Conservation (phyloP, 2,113 vertebrate genomes). For the Leptodactylus fuscus region DNA sequence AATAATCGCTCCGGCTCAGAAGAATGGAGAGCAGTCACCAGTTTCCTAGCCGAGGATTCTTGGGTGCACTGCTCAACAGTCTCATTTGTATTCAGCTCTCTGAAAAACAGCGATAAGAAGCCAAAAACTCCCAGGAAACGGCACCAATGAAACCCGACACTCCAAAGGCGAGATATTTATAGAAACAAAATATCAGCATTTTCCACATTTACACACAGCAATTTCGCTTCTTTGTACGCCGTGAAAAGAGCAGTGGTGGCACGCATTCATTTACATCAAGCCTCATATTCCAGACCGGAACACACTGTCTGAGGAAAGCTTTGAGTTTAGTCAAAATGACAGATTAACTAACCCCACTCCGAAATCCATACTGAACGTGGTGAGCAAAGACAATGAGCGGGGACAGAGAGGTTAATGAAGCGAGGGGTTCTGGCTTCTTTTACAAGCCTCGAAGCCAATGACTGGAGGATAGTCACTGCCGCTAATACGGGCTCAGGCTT, state of each 20-base stretch:
- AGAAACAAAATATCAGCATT: slow-evolving; percentile 84
- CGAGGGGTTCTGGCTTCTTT: slow-evolving; percentile 4
- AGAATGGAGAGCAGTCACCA: slow-evolving; percentile 63
- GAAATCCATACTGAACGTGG: slow-evolving; percentile 24
- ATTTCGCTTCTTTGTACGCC: slow-evolving; percentile 75
- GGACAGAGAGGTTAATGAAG: slow-evolving; percentile 43
- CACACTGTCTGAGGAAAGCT: slow-evolving; percentile 41
- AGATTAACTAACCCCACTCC: slow-evolving; percentile 51
- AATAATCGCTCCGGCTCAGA: slow-evolving; percentile 64
- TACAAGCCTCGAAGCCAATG: background rate
- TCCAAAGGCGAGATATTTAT: slow-evolving; percentile 77
- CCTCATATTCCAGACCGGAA: slow-evolving; percentile 62
- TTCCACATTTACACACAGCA: slow-evolving; percentile 81
- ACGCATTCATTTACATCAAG: slow-evolving; percentile 70
- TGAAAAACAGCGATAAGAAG: slow-evolving; percentile 74
- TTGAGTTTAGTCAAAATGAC: slow-evolving; percentile 44
- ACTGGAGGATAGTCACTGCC: background rate
- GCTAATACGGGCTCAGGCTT: slow-evolving; percentile 5
- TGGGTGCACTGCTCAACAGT: slow-evolving; percentile 56
- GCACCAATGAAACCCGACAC: slow-evolving; percentile 72
- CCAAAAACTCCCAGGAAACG: slow-evolving; percentile 74
- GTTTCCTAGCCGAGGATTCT: slow-evolving; percentile 62
- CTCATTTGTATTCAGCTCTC: slow-evolving; percentile 74
- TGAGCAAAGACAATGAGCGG: slow-evolving; percentile 22
- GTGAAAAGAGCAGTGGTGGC: slow-evolving; percentile 70